Conservation (phyloP, 2,888 invertebrate genomes). For the Dorcus parallelipipedus region DNA sequence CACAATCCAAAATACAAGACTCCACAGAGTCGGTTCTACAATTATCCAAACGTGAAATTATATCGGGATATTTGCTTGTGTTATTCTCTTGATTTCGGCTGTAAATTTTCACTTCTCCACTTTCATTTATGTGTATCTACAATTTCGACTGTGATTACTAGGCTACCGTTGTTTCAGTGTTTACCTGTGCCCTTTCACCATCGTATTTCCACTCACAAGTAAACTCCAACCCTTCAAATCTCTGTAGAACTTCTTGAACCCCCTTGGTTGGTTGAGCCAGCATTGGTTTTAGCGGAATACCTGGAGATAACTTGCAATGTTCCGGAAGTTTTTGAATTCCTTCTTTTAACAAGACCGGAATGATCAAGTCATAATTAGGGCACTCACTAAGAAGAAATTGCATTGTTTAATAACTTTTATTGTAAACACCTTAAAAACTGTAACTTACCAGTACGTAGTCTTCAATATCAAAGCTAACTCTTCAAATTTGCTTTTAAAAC, state of each 20-base stretch:
- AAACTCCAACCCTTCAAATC: conserved; percentile 72
- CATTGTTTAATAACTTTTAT: not conserved
- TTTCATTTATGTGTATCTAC: conserved; percentile 70
- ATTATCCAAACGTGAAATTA: conserved; percentile 67
- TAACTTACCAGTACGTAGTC: conserved; percentile 81
- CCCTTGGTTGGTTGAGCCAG: conserved; percentile 97
- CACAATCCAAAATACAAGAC: conserved; percentile 91
- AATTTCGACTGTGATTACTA: conserved; percentile 13
- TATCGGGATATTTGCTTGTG: conserved; percentile 93
- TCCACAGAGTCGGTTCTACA: conserved; percentile 57
- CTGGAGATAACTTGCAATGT: conserved; percentile 84
- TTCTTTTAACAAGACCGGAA: conserved; percentile 72
- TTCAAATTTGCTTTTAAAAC: conserved; percentile 73
- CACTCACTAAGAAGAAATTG: conserved; percentile 67
- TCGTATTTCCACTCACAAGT: conserved; percentile 99
- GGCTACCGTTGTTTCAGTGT: not conserved
- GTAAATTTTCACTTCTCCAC: conserved; percentile 75
- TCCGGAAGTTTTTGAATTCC: conserved; percentile 72
- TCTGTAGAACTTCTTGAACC: conserved; percentile 79
- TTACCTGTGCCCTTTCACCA: conserved; percentile 93
- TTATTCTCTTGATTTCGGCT: conserved; percentile 96
- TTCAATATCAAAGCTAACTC: conserved; percentile 75
- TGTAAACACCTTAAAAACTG: not conserved
- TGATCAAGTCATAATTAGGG: conserved; percentile 85
- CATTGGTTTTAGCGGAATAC: conserved; percentile 97